These are phyloP conservation scores for Entomyzon cyanotis DNA, from an alignment of 2,113 vertebrate species.

Conservation along the genomic window DNA sequence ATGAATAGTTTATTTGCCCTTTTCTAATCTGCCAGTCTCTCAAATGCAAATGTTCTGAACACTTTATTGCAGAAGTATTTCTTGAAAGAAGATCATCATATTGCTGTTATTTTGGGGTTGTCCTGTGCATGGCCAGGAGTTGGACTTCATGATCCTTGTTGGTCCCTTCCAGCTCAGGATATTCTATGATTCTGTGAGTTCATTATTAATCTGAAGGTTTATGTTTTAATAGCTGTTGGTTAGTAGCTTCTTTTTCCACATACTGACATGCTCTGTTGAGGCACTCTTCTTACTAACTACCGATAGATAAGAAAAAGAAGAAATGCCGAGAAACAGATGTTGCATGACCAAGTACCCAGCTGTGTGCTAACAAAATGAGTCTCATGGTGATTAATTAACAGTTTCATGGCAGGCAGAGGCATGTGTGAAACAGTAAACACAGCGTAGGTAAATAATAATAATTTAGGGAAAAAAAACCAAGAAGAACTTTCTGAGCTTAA, in stretches of 20 bases:
- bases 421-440: constrained; percentile 67
- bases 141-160: not conserved
- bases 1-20: not conserved
- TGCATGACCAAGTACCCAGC: constrained; percentile 78
- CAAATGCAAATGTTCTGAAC: not conserved
- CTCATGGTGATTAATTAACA: constrained; percentile 79
- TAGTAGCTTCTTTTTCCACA: not conserved
- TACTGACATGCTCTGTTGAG: not conserved
- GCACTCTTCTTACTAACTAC: not conserved
- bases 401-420: constrained; percentile 76
- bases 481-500: constrained; percentile 47
- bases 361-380: constrained; percentile 78
- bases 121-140: not conserved
- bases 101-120: not conserved
- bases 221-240: not conserved
- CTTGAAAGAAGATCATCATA: not conserved
- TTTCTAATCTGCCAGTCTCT: not conserved
- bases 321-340: constrained; percentile 77
- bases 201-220: not conserved
- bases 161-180: not conserved
- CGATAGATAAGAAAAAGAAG: constrained; percentile 64
- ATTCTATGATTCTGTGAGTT: not conserved
- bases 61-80: not conserved
- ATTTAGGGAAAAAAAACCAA: not conserved
- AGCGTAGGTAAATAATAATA: constrained; percentile 56